Evolutionary conservation across 2,888 invertebrate species (phyloP), one percentile per base, ranked within the genome.

Genomic region (Ephialtes manifestator): DNA sequence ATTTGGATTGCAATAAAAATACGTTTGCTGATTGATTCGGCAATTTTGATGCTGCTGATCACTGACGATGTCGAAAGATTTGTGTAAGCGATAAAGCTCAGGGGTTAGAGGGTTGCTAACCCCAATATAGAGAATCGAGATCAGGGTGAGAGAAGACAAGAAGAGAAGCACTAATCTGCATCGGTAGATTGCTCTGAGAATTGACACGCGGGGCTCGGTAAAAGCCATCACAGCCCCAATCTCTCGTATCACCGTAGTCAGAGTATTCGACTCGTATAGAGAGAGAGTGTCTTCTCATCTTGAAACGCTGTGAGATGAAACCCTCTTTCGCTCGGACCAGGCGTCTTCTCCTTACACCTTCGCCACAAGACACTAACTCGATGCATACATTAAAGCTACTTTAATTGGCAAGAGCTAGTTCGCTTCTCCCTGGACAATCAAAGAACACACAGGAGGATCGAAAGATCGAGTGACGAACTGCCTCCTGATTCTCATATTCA

Each of bases 121-220:
- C 71, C 82, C 78, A 51, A 65, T 39, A 78, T 24, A 81, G 79
- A 82, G 65, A 78, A 87, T 84, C 68, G 43, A 77, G 80, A 51
- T 65, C 71, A 55, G 79, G 83, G 70, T 80, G 80, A 18, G 68
- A 82, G 74, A 82, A 81, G 80, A 76, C 46, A 8, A 51, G 63
- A 63, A 82, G 81, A 83, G 79, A 68, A 71, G 85, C 76, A 58
- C 93, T 94, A 93, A 94, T 94, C 94, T 94, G 92, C 94, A 94
- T 94, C 90, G 90, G 91, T 88, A 94, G 94, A 94, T 94, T 94
- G 94, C 93, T 93, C 92, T 92, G 94, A 94, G 94, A 94, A 93
- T 94, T 94, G 94, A 93, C 93, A 92, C 91, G 68, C 86, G 88
- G 89, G 91, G 88, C 90, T 91, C 89, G 65, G 20, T 70, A 87